Base-by-base conservation (phyloP, 1,140 invertebrate genomes). In the Camponotus floridanus region DNA sequence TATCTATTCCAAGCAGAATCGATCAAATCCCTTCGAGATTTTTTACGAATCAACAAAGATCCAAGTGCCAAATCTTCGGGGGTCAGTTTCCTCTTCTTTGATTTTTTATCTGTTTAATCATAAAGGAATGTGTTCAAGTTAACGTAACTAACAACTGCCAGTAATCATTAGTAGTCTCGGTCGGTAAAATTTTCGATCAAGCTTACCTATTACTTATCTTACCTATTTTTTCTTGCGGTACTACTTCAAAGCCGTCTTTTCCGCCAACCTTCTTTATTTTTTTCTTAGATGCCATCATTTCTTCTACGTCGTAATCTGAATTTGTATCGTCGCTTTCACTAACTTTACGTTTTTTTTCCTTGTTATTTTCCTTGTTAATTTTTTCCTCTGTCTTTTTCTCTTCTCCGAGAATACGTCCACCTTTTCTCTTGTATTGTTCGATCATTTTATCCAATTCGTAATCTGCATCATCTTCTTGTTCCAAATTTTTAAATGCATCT, bases 1-100 rank as follows among this genome's bases (percentile, higher is more conserved):
- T 98, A 99, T 88, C 98, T 96, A 95, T 99, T 99, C 98, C 98
- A 99, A 2, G 96, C 98, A 26, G 96, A 97, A 94, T 99, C 98
- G 36, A 97, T 96, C 11, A 99, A 93, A 93, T 99, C 98, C 42
- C 98, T 96, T 89, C 97, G 98, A 8, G 96, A 96, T 95, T 99
- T 99, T 93, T 97, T 97, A 76, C 98, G 96, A 4, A 98, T 96
- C 94, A 99, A 96, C 92, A 99, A 94, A 0, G 98, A 97, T 2
- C 98, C 99, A 5, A 99, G 92, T 0, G 98, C 98, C 61, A 99
- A 94, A 76, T 98, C 98, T 92, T 98, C 97, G 51, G 97, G 96
- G 90, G 97, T 97, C 87, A 99, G 96, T 92, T 97, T 98, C n/a
- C 96, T 94, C 91, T 97, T 97, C 89, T 95, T 96, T 26, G 87